Percentiles rank a stretch among this genome's conserved stretches.
Conservation (phyloP, 1,140 invertebrate species). For the Lepidurus couesii region DNA sequence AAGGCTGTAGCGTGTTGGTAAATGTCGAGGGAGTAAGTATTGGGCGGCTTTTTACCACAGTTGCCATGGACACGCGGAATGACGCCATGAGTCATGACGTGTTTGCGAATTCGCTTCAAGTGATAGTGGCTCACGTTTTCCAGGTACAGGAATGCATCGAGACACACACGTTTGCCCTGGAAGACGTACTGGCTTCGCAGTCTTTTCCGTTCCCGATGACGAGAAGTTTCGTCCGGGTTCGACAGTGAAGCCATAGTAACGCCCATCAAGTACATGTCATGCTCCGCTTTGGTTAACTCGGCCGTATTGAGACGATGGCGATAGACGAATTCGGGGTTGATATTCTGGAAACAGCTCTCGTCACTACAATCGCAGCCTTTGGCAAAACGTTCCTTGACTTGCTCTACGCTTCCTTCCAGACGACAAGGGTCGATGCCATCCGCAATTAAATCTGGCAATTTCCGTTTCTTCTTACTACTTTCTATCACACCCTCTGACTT, state of each 20-base stretch:
- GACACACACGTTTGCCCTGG: slow-evolving; percentile 64
- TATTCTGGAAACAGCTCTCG: slow-evolving; percentile 62
- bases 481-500: slow-evolving; percentile 32
- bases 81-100: slow-evolving; percentile 69
- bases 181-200: slow-evolving; percentile 65
- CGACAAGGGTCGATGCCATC: slow-evolving; percentile 41
- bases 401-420: slow-evolving; percentile 53
- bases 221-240: slow-evolving; percentile 64
- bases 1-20: slow-evolving; percentile 70
- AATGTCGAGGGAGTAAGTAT: slow-evolving; percentile 69
- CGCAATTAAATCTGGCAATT: slow-evolving; percentile 48
- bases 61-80: slow-evolving; percentile 69
- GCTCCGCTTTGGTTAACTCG: slow-evolving; percentile 65
- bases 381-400: slow-evolving; percentile 62
- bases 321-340: slow-evolving; percentile 66
- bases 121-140: slow-evolving; percentile 76
- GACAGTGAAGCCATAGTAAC: slow-evolving; percentile 70
- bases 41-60: slow-evolving; percentile 68
- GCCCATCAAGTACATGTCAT: slow-evolving; percentile 69
- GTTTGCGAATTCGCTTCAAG: slow-evolving; percentile 67
- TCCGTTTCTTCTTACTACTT: slow-evolving; percentile 47
- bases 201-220: slow-evolving; percentile 64
- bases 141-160: slow-evolving; percentile 70
- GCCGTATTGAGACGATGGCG: slow-evolving; percentile 68
- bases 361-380: slow-evolving; percentile 69